phyloP scores from a whole-genome alignment of 2,797 vertebrate species.

The Paramormyrops hopkinsi region DNA sequence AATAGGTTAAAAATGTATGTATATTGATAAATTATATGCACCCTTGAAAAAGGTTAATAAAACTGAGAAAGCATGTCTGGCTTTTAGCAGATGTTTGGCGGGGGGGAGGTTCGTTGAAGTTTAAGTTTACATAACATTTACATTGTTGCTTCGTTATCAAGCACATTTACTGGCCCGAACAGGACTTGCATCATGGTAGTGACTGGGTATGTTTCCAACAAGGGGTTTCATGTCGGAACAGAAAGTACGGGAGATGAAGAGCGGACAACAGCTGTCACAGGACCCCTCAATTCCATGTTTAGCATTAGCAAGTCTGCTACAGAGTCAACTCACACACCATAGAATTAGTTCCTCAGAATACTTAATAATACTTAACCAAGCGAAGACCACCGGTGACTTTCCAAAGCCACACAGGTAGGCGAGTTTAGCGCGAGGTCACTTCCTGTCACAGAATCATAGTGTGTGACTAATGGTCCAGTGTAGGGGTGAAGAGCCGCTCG shows the following conservation, averaged over 20 bases:
- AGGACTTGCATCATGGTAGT: too few relatives aligned
- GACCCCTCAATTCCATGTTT: background rate
- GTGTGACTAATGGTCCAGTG: background rate
- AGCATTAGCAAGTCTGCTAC: background rate
- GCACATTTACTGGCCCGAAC: too few relatives aligned
- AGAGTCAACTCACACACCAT: background rate
- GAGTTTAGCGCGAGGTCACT: background rate
- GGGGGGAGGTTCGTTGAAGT: background rate
- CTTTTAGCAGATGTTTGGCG: too few relatives aligned
- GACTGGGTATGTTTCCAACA: too few relatives aligned
- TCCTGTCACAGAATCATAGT: background rate
- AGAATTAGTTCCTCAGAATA: background rate
- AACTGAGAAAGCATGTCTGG: too few relatives aligned
- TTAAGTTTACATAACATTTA: too few relatives aligned
- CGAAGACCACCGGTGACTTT: background rate
- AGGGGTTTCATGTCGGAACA: too few relatives aligned
- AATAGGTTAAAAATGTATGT: too few relatives aligned
- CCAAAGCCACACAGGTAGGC: background rate
- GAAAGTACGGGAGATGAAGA: too few relatives aligned
- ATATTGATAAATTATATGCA: too few relatives aligned
- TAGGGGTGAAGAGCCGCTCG: background rate
- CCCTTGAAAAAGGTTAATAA: too few relatives aligned
- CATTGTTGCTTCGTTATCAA: too few relatives aligned
- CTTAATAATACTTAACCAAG: background rate
- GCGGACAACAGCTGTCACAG: background rate